phyloP scores from a whole-genome alignment of 2,797 vertebrate species.

The Sebastes aleutianus region DNA sequence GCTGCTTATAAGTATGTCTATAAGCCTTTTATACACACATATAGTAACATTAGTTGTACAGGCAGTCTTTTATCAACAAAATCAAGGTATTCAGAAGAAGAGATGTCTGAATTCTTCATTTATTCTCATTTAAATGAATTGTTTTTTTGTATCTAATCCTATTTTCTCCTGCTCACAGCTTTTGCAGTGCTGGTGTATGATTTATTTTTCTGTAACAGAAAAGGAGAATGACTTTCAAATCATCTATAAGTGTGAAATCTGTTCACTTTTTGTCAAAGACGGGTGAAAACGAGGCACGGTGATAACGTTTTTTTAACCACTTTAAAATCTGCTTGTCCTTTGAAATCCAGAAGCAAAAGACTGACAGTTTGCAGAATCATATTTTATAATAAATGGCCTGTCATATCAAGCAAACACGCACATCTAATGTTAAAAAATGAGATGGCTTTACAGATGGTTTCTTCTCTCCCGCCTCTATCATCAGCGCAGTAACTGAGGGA shows the following conservation, averaged over 20 bases:
- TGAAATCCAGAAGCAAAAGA: not conserved
- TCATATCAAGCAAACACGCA: constrained; percentile 22
- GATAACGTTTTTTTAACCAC: not conserved
- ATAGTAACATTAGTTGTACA: not conserved
- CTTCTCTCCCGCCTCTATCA: constrained; percentile 24
- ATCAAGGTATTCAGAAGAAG: not conserved
- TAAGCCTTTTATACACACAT: not conserved
- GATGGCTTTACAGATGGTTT: constrained; percentile 16
- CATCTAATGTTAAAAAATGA: constrained; percentile 44
- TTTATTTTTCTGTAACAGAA: not conserved
- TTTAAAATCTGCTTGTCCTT: not conserved
- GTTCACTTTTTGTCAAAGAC: not conserved
- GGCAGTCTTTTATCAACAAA: not conserved
- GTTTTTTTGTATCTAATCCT: not conserved
- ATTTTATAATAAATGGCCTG: constrained; percentile 40
- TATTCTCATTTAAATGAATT: not conserved
- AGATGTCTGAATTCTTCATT: not conserved
- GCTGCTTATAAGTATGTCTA: not conserved
- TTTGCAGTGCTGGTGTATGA: not conserved
- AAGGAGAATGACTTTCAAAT: not conserved
- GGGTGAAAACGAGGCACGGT: not conserved
- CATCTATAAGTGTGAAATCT: not conserved
- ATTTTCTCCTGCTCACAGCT: not conserved
- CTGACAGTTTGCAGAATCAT: constrained; percentile 21
- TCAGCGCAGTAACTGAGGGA: constrained; percentile 10